These are phyloP conservation scores for Proterorhinus semilunaris DNA, from an alignment of 2,113 vertebrate species.

Conservation along the genomic window DNA sequence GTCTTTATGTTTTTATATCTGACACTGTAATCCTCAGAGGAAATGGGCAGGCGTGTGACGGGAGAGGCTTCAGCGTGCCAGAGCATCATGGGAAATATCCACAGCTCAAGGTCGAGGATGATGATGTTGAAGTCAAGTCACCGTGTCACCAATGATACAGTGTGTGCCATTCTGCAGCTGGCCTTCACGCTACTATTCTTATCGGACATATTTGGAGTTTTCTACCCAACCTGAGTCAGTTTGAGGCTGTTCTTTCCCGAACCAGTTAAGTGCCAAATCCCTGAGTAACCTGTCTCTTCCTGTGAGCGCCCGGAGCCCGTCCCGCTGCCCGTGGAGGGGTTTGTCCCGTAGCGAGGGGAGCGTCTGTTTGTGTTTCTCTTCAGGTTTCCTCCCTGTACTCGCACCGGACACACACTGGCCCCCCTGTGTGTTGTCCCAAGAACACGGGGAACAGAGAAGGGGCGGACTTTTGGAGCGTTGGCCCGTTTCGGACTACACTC, in stretches of 20 bases:
- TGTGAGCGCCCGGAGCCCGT: conserved; percentile 37
- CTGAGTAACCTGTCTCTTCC: conserved; percentile 36
- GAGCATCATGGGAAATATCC: conserved; percentile 11
- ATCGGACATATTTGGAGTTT: not conserved
- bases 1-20: not conserved
- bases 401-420: conserved; percentile 47
- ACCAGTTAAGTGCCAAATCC: not conserved
- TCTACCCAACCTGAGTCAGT: not conserved
- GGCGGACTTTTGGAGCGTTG: conserved; percentile 39
- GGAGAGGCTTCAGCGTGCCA: conserved; percentile 6
- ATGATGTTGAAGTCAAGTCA: conserved; percentile 13
- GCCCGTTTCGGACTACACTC: conserved; percentile 49
- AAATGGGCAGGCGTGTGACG: not conserved
- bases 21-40: conserved; percentile 26
- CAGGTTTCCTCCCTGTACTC: conserved; percentile 54
- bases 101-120: conserved; percentile 17
- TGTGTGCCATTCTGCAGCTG: conserved; percentile 25
- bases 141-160: conserved; percentile 43
- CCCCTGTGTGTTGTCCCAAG: conserved; percentile 30
- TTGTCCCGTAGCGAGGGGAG: not conserved
- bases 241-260: not conserved
- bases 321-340: conserved; percentile 25
- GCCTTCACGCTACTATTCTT: conserved; percentile 1
- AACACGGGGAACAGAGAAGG: conserved; percentile 22
- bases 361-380: conserved; percentile 66